Conservation (phyloP, 2,797 vertebrate species). For the Poecile montanus region DNA sequence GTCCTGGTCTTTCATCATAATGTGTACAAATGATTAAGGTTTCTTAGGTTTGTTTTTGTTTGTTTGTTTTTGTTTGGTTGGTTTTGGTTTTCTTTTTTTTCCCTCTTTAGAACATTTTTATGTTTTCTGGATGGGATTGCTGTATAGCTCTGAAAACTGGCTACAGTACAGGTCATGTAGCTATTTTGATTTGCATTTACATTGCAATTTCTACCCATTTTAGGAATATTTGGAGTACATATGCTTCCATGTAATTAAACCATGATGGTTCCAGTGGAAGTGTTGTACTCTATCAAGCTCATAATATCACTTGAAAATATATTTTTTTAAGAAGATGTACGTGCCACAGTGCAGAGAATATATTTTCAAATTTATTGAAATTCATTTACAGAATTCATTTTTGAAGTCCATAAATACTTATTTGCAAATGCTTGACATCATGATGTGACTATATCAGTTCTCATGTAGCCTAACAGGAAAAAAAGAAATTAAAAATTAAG, state of each 20-base stretch:
- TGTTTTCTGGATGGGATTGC: background rate
- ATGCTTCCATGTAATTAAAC: background rate
- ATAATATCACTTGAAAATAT: background rate
- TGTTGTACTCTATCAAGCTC: background rate
- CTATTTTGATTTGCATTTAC: conserved; percentile 11
- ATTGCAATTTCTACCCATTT: conserved; percentile 14
- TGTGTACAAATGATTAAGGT: background rate
- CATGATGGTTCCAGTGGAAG: background rate
- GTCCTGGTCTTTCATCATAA: background rate
- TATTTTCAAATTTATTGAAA: conserved; percentile 2
- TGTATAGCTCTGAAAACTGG: background rate
- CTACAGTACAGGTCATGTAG: background rate
- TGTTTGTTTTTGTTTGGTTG: background rate
- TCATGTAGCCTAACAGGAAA: background rate
- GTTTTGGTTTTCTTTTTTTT: background rate
- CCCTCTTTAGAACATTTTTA: background rate
- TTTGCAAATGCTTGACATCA: background rate
- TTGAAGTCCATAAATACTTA: conserved; percentile 5
- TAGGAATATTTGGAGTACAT: background rate
- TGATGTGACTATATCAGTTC: background rate
- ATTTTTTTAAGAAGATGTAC: background rate
- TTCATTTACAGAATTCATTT: background rate
- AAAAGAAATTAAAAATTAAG: background rate
- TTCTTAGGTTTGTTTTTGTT: background rate
- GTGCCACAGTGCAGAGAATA: background rate